Conservation (phyloP, 1,140 invertebrate genomes). For the Camponotus vicinus region DNA sequence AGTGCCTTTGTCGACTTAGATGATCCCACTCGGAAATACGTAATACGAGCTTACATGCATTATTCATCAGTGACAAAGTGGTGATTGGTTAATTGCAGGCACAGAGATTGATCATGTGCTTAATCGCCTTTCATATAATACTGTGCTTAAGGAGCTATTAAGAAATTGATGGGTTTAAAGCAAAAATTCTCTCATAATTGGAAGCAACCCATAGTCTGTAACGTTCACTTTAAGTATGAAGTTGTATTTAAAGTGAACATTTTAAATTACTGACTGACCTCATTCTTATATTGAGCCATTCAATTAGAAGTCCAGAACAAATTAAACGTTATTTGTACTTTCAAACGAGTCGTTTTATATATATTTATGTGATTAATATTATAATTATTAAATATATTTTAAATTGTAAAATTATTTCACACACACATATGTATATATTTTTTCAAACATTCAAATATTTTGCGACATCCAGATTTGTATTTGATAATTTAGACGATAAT, state of each 20-base stretch:
- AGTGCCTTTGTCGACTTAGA: slow-evolving; percentile 14
- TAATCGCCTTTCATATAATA: slow-evolving; percentile 37
- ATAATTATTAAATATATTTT: not conserved
- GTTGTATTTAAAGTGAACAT: slow-evolving; percentile 24
- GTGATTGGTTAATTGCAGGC: slow-evolving; percentile 56
- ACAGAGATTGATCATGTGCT: slow-evolving; percentile 49
- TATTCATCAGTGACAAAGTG: slow-evolving; percentile 54
- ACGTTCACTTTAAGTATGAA: slow-evolving; percentile 15
- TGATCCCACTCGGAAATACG: slow-evolving; percentile 42
- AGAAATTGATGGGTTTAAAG: slow-evolving; percentile 10
- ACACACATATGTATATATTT: too few relatives aligned
- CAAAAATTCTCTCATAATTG: slow-evolving; percentile 29
- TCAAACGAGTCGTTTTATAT: not conserved
- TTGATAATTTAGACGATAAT: not conserved
- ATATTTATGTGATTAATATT: not conserved
- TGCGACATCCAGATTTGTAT: not conserved
- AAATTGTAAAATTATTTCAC: not conserved
- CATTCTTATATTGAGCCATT: slow-evolving; percentile 50
- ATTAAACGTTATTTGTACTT: slow-evolving; percentile 38
- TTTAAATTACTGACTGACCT: slow-evolving; percentile 41
- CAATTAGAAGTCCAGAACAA: slow-evolving; percentile 20
- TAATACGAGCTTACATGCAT: slow-evolving; percentile 42
- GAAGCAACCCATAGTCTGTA: not conserved
- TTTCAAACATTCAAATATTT: not conserved
- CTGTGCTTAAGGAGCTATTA: slow-evolving; percentile 35